Evolutionary conservation across 2,113 vertebrate genomes (phyloP).

Genomic region (Ctenomys sociabilis): DNA sequence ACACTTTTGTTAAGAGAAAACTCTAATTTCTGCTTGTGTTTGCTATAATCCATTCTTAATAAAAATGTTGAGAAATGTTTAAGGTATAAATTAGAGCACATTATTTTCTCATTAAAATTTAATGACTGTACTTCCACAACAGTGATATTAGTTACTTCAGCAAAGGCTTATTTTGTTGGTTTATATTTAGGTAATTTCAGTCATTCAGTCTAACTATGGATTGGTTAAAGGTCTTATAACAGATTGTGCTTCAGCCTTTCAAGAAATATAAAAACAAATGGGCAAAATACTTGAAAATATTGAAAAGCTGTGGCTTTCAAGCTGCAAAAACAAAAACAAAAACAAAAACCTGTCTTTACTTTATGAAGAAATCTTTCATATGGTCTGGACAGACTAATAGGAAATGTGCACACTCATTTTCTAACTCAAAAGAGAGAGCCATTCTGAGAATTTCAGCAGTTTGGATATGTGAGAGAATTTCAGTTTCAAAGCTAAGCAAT

Average conservation of each 20-base stretch:
- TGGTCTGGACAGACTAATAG: rapidly evolving
- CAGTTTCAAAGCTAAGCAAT: neutral
- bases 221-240: neutral
- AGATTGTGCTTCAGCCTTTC: neutral
- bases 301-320: neutral
- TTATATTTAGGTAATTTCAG: neutral
- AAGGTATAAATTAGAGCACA: neutral
- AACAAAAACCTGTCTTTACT: neutral
- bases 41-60: neutral
- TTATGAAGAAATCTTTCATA: neutral
- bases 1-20: neutral
- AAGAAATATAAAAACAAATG: neutral
- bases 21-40: neutral
- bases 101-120: neutral
- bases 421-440: neutral
- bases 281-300: neutral
- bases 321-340: too few species aligned
- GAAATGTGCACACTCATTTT: neutral
- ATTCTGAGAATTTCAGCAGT: neutral
- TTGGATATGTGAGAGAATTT: neutral
- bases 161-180: neutral
- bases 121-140: neutral
- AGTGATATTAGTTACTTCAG: neutral
- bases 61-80: neutral
- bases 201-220: neutral